These are phyloP conservation scores for Siphonodentalium dalli DNA, from an alignment of 2,888 invertebrate species.

Conservation along the genomic window DNA sequence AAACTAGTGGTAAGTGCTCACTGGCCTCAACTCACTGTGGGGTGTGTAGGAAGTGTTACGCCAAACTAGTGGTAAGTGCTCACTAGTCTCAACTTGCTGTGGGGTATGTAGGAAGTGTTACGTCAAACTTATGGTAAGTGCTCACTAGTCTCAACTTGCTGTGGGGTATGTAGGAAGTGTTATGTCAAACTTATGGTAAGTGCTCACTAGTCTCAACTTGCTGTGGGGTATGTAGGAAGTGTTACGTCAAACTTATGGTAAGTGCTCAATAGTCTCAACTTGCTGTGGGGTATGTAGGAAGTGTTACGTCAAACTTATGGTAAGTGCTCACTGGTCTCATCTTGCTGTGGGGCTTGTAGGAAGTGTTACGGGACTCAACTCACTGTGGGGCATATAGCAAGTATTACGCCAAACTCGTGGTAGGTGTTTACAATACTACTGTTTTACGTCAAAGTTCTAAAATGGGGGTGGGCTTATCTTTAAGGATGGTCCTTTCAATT, in stretches of 20 bases:
- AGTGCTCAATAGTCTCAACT: slow-evolving; percentile 23
- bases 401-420: slow-evolving; percentile 28
- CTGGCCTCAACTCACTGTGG: slow-evolving; percentile 34
- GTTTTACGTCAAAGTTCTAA: no score
- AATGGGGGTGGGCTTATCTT: no score
- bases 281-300: slow-evolving; percentile 40
- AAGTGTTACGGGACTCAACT: slow-evolving; percentile 25
- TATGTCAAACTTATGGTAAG: no score
- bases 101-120: no score
- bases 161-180: no score
- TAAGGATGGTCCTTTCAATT: no score
- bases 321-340: slow-evolving; percentile 30
- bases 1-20: slow-evolving; percentile 32
- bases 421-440: no score
- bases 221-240: no score
- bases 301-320: slow-evolving; percentile 29
- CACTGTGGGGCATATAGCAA: slow-evolving; percentile 40
- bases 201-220: no score
- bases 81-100: no score
- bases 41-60: slow-evolving; percentile 34
- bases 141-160: no score
- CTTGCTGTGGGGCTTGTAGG: slow-evolving; percentile 40
- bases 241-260: slow-evolving; percentile 30
- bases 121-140: no score
- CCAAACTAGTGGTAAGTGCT: slow-evolving; percentile 32